These are phyloP conservation scores for Lycaena phlaeas DNA, from an alignment of 2,888 invertebrate species.

Conservation along the genomic window DNA sequence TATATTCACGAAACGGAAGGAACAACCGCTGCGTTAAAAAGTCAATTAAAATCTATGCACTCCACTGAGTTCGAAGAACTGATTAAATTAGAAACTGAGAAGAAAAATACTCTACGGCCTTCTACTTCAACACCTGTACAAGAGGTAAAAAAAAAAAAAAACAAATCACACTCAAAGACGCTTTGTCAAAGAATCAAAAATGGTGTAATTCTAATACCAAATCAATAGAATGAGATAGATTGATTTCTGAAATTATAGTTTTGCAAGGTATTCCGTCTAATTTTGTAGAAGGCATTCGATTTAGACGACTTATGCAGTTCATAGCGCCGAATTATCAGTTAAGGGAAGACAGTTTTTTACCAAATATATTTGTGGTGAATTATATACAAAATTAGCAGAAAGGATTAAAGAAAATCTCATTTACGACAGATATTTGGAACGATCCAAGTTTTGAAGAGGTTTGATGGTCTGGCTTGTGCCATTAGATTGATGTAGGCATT, in stretches of 20 bases:
- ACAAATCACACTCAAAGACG: constrained; percentile 11
- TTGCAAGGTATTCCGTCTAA: constrained; percentile 23
- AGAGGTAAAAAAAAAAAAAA: constrained; percentile 16
- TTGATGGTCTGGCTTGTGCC: no score
- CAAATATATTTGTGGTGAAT: constrained; percentile 18
- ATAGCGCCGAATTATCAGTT: constrained; percentile 22
- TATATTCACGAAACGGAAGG: no score
- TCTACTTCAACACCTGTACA: constrained; percentile 17
- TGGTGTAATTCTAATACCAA: constrained; percentile 20
- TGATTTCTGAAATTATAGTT: constrained; percentile 24
- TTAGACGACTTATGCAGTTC: constrained; percentile 20
- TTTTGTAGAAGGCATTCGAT: constrained; percentile 26
- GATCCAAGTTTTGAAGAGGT: constrained; percentile 22
- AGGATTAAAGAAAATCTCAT: constrained; percentile 23
- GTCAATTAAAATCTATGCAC: no score
- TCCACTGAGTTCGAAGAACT: no score
- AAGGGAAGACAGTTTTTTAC: constrained; percentile 21
- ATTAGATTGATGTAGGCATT: no score
- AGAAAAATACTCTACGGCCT: constrained; percentile 12
- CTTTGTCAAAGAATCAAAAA: constrained; percentile 16
- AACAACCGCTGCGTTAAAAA: no score
- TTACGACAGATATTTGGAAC: constrained; percentile 23
- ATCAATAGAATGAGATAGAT: constrained; percentile 20
- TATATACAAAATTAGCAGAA: constrained; percentile 19
- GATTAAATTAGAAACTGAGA: no score